phyloP scores from a whole-genome alignment of 2,797 vertebrate species.

The Selene dorsalis region DNA sequence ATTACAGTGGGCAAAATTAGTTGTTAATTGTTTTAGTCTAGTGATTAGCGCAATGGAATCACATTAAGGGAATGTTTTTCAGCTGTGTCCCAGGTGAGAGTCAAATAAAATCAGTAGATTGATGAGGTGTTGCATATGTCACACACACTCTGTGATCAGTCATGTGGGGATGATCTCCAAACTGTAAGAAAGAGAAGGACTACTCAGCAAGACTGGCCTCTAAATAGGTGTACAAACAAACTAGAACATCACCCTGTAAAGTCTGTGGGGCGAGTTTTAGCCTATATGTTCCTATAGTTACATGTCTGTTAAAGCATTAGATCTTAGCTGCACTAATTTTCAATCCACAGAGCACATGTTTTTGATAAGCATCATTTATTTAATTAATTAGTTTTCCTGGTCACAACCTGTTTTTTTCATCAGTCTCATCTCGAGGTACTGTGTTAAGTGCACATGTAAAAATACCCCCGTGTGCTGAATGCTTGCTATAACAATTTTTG shows the following conservation, averaged over 20 bases:
- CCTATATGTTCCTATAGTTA: background rate
- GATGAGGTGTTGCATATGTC: slow-evolving; percentile 61
- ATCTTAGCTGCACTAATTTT: background rate
- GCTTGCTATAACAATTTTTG: background rate
- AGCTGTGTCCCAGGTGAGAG: slow-evolving; percentile 38
- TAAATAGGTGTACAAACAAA: background rate
- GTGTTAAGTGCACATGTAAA: background rate
- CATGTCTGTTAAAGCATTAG: background rate
- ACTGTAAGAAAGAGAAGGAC: slow-evolving; percentile 21
- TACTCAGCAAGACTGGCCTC: background rate
- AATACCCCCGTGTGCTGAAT: background rate
- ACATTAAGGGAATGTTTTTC: slow-evolving; percentile 35
- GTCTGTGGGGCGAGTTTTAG: no score
- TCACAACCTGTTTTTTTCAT: background rate
- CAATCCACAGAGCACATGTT: no score
- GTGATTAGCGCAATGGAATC: slow-evolving; percentile 54
- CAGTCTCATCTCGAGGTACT: background rate
- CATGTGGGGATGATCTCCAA: slow-evolving; percentile 13
- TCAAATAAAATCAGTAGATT: slow-evolving; percentile 45
- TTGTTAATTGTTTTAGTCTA: slow-evolving; percentile 51
- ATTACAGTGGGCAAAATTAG: slow-evolving; percentile 28
- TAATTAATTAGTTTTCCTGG: background rate
- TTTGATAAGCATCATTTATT: background rate
- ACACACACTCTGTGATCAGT: slow-evolving; percentile 30
- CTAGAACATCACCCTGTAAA: no score